Base-by-base conservation (phyloP, 1,140 invertebrate species). In the Drosophila pruinosa region DNA sequence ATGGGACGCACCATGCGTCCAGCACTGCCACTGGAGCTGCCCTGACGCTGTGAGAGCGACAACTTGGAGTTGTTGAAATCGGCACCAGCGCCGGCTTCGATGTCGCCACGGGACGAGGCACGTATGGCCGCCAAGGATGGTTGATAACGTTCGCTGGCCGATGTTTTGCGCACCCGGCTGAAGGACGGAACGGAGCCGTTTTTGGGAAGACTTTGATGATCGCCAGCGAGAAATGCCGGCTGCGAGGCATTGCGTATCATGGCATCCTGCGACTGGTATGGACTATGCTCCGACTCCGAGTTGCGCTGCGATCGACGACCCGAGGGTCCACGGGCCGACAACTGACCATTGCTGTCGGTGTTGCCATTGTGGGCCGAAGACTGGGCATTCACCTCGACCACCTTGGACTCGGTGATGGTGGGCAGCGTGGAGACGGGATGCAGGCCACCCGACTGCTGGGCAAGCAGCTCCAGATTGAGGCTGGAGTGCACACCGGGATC, bases 401-500 rank as follows among this genome's bases (percentile, higher is more conserved):
- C 94, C 78, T 95, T 96, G 12, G 94, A 95, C 91, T 97, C 97
- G 14, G 95, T 95, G 79, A 98, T 97, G 17, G 97, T 97, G 31
- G 97, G 96, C 54, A 98, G 92, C 1, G 96, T 97, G 41, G 96
- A 96, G 45, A 96, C 95, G 7, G 95, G 92, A 31, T 92, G 93
- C 45, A 94, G 89, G 2, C 92, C 92, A 91, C 93, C 90, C 0
- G 78, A 91, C 92, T 93, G 90, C 92, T 92, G 88, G 61, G 94
- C 95, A 81, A 96, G 92, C 90, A 95, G 93, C 90, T 98, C 97
- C 80, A 98, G 92, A 91, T 97, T 96, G 69, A 98, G 94, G 80
- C 96, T 97, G 7, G 97, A 98, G 90, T 98, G 97, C 15, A 98
- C 97, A 22, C 97, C 97, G n/a, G 97, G 97, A 92, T 98, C 97